Evolutionary conservation across 2,888 invertebrate species (phyloP), one percentile per base, ranked within the genome.

Genomic region (Dusona sp.): DNA sequence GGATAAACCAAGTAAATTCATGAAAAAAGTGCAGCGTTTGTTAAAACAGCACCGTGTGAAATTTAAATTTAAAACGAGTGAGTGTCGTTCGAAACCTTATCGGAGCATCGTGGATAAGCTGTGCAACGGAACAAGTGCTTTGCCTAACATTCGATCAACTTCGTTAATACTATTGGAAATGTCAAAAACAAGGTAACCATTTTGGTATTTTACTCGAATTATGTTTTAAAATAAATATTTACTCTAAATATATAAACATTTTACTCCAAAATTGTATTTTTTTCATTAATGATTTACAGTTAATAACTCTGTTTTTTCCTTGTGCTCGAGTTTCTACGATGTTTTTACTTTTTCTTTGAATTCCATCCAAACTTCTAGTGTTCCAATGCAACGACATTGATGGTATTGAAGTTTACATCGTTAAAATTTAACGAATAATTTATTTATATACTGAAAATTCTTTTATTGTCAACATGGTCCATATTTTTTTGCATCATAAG

Each of bases 21-120:
- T 29, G 13, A 22, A 61, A 61, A 61, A 25, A 16, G 61, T 61
- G 61, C 61, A 29, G 13, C 61, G 61, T 6, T 29, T 7, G 25
- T 29, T 61, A 13, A 61, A 3, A 29, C 16, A 29, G 0, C 29
- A 11, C 13, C 25, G 25, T 25, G 61, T 61, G 61, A 61, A 29
- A 29, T 61, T 61, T 2, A 61, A 61, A 29, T 54, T 54, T 54
- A 3, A 19, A 19, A 4, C 11, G n/a, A 29, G 61, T 61, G 61
- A 61, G 61, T 29, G 29, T 29, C 1, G 61, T 16, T 61, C 13
- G 25, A 57, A 13, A 13, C 25, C 25, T 25, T 25, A 25, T 25
- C n/a, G 57, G 61, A 61, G 29, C 13, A 29, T 61, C 61, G 25
- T 61, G 61, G 61, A 25, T 29, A 61, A 61, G 29, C 61, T n/a